Evolutionary conservation across 2,888 invertebrate species (phyloP), one percentile per base, ranked within the genome.

Genomic region (Spilosoma lubricipeda): DNA sequence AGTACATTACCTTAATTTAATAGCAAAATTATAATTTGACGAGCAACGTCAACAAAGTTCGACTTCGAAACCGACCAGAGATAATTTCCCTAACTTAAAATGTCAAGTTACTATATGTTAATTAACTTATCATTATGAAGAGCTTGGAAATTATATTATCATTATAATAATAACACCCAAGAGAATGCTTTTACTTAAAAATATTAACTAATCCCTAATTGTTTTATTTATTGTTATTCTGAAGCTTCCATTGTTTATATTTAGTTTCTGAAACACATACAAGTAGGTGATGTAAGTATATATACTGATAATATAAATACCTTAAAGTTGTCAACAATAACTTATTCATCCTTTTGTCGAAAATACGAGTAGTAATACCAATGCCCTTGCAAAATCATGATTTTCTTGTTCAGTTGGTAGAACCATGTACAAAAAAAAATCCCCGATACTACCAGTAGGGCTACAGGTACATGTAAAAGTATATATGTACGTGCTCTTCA

Each of bases 101-200:
- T 78, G 80, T 73, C 72, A 71, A 81, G 82, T 87, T 84, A 86
- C 81, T 75, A 67, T 70, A 27, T 64, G 72, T 77, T 86, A 82
- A 86, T 83, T 76, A 86, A 80, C 84, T 84, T 82, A 76, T 79
- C 77, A 81, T 84, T 79, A 82, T 70, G 76, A 72, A 63, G 63
- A 63, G 70, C 72, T 67, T 30, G 18, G 70, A 9, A 30, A 71
- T 70, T 23, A 65, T 48, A 27, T 52, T 52, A 48, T 66, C 23
- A 30, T 27, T 64, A 33, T 33, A 33, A 71, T 65, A 71, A 7
- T 33, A 64, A 64, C 11, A 63, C 30, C 36, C n/a, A 36, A 39
- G 36, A 36, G 11, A 23, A 36, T 65, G 23, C 36, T 65, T 65
- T 7, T 15, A 18, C 7, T 18, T 36, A 23, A 23, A 23, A 39